Conservation (phyloP, 1,140 invertebrate species). For the Sminthurinus signatus region DNA sequence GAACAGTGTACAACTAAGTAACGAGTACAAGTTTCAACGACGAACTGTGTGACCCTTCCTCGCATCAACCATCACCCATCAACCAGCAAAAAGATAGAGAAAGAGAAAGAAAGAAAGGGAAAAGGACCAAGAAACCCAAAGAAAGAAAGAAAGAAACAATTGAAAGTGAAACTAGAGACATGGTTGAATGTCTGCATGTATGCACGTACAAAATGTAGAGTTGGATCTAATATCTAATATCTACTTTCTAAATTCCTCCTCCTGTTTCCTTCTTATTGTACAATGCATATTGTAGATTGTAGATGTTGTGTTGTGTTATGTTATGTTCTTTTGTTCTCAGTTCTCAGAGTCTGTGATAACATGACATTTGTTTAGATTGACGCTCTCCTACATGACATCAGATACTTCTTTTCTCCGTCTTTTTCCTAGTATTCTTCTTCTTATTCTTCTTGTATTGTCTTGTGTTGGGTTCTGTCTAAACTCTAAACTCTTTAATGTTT, state of each 20-base stretch:
- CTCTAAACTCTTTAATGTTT: no score
- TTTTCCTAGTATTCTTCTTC: no score
- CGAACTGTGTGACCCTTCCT: constrained; percentile 8
- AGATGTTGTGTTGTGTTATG: no score
- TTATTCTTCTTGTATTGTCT: no score
- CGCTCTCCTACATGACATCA: constrained; percentile 21
- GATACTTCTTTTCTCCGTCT: constrained; percentile 2
- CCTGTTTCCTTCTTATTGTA: no score
- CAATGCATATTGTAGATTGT: no score
- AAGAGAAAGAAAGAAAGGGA: not conserved
- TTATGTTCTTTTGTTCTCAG: not conserved
- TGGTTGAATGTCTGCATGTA: not conserved
- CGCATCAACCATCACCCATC: not conserved
- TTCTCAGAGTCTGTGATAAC: constrained; percentile 22
- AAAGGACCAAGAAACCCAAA: not conserved
- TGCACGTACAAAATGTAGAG: not conserved
- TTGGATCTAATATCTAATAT: no score
- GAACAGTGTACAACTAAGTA: no score
- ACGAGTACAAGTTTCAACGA: no score
- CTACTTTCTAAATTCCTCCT: no score
- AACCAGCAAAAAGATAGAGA: not conserved
- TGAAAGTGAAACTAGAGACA: not conserved
- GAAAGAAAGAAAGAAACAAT: constrained; percentile 3
- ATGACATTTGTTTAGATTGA: constrained; percentile 29
- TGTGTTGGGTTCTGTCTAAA: no score